Evolutionary conservation across 2,888 invertebrate species (phyloP).

Genomic region (Drosophila percnosoma): DNA sequence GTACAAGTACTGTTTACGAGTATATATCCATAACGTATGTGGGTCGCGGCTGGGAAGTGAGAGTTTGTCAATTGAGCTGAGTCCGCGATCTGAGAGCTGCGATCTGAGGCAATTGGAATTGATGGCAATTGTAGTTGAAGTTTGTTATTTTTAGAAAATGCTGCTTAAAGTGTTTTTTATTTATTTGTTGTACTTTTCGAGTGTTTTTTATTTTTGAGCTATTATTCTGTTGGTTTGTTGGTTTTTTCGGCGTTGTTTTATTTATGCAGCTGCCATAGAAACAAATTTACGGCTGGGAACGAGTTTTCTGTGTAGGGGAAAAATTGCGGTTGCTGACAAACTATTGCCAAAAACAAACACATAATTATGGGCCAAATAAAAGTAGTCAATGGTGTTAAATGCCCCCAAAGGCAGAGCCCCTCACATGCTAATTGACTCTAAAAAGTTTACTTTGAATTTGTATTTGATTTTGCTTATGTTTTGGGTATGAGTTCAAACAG

Average conservation of each 20-base stretch:
- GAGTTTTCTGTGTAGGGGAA: constrained; percentile 21
- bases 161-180: constrained; percentile 43
- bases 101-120: constrained; percentile 65
- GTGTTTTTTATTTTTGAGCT: constrained; percentile 42
- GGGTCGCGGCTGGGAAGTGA: constrained; percentile 59
- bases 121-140: constrained; percentile 64
- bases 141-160: constrained; percentile 67
- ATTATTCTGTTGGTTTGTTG: constrained; percentile 28
- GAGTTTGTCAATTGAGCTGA: constrained; percentile 69
- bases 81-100: constrained; percentile 32
- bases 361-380: constrained; percentile 53
- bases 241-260: constrained; percentile 30
- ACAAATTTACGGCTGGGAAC: constrained; percentile 43
- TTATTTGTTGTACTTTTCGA: constrained; percentile 23
- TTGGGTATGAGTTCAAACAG: constrained; percentile 7
- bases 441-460: constrained; percentile 12
- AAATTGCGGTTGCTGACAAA: constrained; percentile 22
- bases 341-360: constrained; percentile 37
- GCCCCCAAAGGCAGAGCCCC: constrained; percentile 22
- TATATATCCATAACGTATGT: constrained; percentile 47
- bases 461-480: not conserved
- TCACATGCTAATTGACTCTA: constrained; percentile 47
- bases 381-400: constrained; percentile 52
- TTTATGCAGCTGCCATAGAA: constrained; percentile 67
- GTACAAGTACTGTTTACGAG: constrained; percentile 10